Evolutionary conservation across 2,888 invertebrate genomes (phyloP).

Genomic region (Aleiodes alternator): DNA sequence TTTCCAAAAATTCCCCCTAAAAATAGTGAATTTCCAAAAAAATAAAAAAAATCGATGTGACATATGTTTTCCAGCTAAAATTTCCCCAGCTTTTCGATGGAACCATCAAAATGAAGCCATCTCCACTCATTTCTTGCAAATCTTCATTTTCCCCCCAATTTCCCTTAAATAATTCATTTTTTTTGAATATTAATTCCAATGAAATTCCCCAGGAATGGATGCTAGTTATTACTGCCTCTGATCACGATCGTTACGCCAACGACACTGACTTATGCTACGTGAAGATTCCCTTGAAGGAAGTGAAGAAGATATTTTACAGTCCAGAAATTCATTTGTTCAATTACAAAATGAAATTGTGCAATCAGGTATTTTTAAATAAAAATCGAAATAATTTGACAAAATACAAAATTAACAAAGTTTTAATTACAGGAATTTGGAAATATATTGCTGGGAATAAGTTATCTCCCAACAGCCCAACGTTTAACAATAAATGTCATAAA

Average conservation of each 20-base stretch:
- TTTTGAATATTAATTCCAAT: too few relatives aligned
- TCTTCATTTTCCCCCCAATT: too few relatives aligned
- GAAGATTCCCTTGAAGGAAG: constrained; percentile 73
- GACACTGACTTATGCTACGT: constrained; percentile 76
- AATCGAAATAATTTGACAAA: background rate
- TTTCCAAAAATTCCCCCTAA: background rate
- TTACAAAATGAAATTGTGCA: constrained; percentile 73
- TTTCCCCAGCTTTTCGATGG: too few relatives aligned
- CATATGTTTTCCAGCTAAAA: too few relatives aligned
- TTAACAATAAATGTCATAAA: constrained; percentile 76
- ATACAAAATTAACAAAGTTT: background rate
- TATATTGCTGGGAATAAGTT: constrained; percentile 75
- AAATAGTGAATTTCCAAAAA: background rate
- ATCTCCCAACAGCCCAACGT: constrained; percentile 76
- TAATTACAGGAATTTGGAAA: constrained; percentile 74
- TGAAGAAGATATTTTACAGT: constrained; percentile 70
- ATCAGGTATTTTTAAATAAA: constrained; percentile 65
- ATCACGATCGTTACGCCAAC: constrained; percentile 76
- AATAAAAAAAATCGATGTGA: background rate
- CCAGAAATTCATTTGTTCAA: constrained; percentile 74
- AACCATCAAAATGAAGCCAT: too few relatives aligned
- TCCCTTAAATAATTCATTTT: too few relatives aligned
- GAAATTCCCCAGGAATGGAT: constrained; percentile 71
- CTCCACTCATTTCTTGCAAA: too few relatives aligned
- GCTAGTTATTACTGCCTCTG: constrained; percentile 74